Percentiles rank a stretch among this genome's conserved stretches.
phyloP scores from a whole-genome alignment of 1,140 invertebrate genomes.

The Drosophila ercepeae region DNA sequence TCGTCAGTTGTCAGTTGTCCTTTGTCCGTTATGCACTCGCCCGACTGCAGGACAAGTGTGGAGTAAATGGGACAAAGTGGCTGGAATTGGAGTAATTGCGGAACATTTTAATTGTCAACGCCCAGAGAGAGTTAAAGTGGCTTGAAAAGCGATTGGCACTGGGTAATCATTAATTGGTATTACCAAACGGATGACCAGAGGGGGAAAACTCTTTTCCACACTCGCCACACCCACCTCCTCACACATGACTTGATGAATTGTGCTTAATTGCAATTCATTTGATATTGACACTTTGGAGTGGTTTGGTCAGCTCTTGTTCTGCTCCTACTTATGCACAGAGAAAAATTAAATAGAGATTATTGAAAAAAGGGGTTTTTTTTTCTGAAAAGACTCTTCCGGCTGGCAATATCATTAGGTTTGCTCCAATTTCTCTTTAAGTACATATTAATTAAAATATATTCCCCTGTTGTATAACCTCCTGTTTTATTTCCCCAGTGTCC shows the following conservation, averaged over 20 bases:
- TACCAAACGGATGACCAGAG: slow-evolving; percentile 8
- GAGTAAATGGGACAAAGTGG: slow-evolving; percentile 19
- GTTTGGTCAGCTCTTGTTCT: slow-evolving; percentile 3
- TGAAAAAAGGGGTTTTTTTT: neutral
- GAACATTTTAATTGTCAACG: slow-evolving; percentile 71
- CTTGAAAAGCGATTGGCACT: slow-evolving; percentile 40
- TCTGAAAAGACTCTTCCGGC: too few species aligned
- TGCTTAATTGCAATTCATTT: slow-evolving; percentile 74
- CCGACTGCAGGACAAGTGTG: slow-evolving; percentile 3
- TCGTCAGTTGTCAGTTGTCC: slow-evolving; percentile 20
- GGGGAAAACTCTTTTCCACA: slow-evolving; percentile 39
- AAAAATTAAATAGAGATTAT: neutral
- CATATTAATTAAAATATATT: too few species aligned
- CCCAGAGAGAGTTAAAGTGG: slow-evolving; percentile 47
- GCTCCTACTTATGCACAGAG: neutral
- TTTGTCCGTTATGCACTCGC: neutral
- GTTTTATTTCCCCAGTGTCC: neutral
- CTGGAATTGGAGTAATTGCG: slow-evolving; percentile 7
- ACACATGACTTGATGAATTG: slow-evolving; percentile 59
- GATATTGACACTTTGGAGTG: slow-evolving; percentile 73
- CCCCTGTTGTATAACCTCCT: too few species aligned
- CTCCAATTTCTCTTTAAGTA: too few species aligned
- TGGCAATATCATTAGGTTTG: too few species aligned
- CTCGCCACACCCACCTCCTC: slow-evolving; percentile 1
- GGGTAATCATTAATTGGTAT: slow-evolving; percentile 64